A percentile compares a stretch with the other conserved stretches of the same genome.
Evolutionary conservation across 2,113 vertebrate species (phyloP).

Genomic region (Podilymbus podiceps): DNA sequence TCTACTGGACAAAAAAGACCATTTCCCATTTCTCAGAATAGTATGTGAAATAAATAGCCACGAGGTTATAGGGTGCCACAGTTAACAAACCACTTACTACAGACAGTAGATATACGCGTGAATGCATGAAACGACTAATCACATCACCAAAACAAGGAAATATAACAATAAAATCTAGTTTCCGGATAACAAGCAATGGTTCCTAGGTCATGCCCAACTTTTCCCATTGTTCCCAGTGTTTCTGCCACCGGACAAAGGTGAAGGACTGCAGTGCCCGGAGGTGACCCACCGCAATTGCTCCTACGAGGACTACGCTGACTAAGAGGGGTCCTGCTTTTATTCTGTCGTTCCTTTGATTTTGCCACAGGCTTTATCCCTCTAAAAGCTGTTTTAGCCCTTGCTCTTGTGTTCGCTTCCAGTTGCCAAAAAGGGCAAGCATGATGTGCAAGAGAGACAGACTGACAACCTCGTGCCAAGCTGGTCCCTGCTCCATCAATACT

Average conservation of each 20-base stretch:
- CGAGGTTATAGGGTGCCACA: background rate
- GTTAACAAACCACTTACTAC: background rate
- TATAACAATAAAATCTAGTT: background rate
- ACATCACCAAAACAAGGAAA: background rate
- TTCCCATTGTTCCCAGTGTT: background rate
- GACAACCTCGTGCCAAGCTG: background rate
- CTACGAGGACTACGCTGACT: background rate
- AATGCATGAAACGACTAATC: background rate
- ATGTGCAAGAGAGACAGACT: background rate
- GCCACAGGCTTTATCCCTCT: background rate
- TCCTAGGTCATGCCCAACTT: background rate
- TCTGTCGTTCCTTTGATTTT: background rate
- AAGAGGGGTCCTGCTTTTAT: background rate
- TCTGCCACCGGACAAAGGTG: no score
- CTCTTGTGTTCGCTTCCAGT: background rate
- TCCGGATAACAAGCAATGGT: background rate
- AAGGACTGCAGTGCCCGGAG: background rate
- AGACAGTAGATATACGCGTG: background rate
- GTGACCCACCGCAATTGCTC: background rate
- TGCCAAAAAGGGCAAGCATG: background rate
- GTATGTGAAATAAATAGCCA: background rate
- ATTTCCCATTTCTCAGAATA: background rate
- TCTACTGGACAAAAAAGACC: background rate
- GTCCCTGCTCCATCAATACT: background rate
- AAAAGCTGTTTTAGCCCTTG: background rate